These are phyloP conservation scores for Drosophila formosana DNA, from an alignment of 2,888 invertebrate species.

Conservation along the genomic window DNA sequence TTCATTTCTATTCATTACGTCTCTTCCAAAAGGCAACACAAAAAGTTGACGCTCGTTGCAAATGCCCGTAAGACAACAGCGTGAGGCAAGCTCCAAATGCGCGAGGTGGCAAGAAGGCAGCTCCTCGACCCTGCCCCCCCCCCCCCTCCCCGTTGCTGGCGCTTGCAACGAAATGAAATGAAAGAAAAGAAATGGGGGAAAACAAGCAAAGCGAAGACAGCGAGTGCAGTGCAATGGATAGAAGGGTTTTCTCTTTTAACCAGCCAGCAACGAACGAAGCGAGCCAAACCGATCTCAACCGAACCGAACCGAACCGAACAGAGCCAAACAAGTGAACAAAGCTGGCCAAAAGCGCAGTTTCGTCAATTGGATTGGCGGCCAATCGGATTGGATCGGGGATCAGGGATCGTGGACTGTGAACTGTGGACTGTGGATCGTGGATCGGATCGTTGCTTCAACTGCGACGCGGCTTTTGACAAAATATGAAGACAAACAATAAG, in stretches of 20 bases:
- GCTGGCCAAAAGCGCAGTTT: slow-evolving; percentile 50
- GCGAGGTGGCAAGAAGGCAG: slow-evolving; percentile 13
- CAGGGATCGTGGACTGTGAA: slow-evolving; percentile 13
- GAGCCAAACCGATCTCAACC: neutral
- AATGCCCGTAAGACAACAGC: slow-evolving; percentile 36
- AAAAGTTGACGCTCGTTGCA: slow-evolving; percentile 34
- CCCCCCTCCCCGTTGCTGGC: neutral
- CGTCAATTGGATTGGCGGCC: slow-evolving; percentile 57
- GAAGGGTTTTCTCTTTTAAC: slow-evolving; percentile 74
- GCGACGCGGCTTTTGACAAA: slow-evolving; percentile 43
- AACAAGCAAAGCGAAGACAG: slow-evolving; percentile 40
- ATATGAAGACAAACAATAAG: slow-evolving; percentile 11
- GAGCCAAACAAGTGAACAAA: slow-evolving; percentile 14
- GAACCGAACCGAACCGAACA: slow-evolving; percentile 3
- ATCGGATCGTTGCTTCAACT: slow-evolving; percentile 3
- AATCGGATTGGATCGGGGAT: slow-evolving; percentile 27
- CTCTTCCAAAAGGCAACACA: slow-evolving; percentile 14
- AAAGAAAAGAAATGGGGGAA: slow-evolving; percentile 37
- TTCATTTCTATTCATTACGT: slow-evolving; percentile 53
- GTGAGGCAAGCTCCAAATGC: slow-evolving; percentile 44
- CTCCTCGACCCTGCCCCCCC: neutral
- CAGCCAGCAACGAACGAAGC: slow-evolving; percentile 31
- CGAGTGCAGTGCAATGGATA: slow-evolving; percentile 39
- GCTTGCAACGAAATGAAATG: slow-evolving; percentile 29
- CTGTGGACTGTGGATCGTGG: slow-evolving; percentile 17